phyloP scores from a whole-genome alignment of 2,888 invertebrate genomes.

The Caenorhabditis afra region DNA sequence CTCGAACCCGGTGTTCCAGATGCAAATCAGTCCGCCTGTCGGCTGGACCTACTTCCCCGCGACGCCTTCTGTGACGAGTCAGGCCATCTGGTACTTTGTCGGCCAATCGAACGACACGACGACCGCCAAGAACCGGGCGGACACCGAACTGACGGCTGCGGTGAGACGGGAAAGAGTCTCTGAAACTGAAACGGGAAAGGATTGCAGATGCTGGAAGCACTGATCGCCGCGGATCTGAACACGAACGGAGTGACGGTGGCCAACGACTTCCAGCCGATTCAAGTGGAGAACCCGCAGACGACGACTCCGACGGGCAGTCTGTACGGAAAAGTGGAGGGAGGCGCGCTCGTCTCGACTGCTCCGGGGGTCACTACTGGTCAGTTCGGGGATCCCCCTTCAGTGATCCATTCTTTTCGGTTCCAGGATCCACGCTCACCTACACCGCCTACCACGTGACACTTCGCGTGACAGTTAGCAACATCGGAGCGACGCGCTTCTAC shows the following conservation, averaged over 20 bases:
- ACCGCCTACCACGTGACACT: constrained; percentile 52
- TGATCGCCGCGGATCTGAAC: constrained; percentile 64
- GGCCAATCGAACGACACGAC: constrained; percentile 69
- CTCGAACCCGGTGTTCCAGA: constrained; percentile 68
- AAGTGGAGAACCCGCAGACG: constrained; percentile 62
- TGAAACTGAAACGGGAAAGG: background rate
- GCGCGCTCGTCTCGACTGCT: constrained; percentile 67
- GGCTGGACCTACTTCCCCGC: constrained; percentile 72
- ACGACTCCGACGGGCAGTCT: constrained; percentile 62
- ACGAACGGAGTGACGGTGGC: constrained; percentile 58
- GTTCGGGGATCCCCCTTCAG: background rate
- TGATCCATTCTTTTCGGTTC: background rate
- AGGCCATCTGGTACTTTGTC: constrained; percentile 67
- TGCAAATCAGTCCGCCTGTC: constrained; percentile 71
- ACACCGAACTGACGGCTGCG: constrained; percentile 66
- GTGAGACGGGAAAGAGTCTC: constrained; percentile 29
- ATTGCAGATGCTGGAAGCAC: constrained; percentile 69
- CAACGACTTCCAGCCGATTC: constrained; percentile 66
- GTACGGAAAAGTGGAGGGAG: constrained; percentile 71
- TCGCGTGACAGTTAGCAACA: constrained; percentile 51
- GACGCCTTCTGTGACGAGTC: constrained; percentile 57
- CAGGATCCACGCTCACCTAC: constrained; percentile 45
- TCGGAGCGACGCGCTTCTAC: constrained; percentile 64
- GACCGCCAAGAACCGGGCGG: constrained; percentile 63
- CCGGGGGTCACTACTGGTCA: constrained; percentile 44